Conservation (phyloP, 2,888 invertebrate species). For the Calameuta filiformis region DNA sequence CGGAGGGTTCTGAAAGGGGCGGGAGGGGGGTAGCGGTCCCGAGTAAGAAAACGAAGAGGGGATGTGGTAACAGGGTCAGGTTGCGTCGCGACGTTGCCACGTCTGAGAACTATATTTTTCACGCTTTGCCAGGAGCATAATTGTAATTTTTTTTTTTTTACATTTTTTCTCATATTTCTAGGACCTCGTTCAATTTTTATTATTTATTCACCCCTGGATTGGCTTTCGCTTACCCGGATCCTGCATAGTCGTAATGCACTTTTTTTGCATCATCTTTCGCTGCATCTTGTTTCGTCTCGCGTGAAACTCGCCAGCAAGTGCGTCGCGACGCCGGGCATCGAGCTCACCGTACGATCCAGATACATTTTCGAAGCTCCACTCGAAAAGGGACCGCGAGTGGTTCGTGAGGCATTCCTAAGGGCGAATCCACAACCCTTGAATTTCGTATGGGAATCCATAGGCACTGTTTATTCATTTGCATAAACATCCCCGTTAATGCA, state of each 20-base stretch:
- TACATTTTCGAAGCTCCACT: neutral
- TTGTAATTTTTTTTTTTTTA: neutral
- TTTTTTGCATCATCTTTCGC: neutral
- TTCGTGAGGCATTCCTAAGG: neutral
- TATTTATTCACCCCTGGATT: too few species aligned
- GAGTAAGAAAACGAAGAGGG: conserved; percentile 9
- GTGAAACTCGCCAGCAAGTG: neutral
- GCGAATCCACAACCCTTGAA: neutral
- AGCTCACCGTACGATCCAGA: neutral
- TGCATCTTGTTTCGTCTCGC: neutral
- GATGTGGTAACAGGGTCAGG: conserved; percentile 23
- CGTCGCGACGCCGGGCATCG: neutral
- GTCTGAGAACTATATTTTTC: neutral
- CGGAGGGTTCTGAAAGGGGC: neutral
- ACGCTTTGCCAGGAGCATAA: neutral
- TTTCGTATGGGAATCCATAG: neutral
- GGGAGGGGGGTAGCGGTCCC: neutral
- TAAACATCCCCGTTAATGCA: neutral
- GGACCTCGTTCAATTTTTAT: neutral
- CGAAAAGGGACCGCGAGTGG: neutral
- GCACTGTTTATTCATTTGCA: neutral
- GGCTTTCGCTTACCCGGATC: neutral
- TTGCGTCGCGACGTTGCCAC: conserved; percentile 16
- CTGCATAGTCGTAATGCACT: neutral
- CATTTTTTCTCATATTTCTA: neutral